Base-by-base conservation (phyloP, 2,888 invertebrate genomes). In the Sicus ferrugineus region DNA sequence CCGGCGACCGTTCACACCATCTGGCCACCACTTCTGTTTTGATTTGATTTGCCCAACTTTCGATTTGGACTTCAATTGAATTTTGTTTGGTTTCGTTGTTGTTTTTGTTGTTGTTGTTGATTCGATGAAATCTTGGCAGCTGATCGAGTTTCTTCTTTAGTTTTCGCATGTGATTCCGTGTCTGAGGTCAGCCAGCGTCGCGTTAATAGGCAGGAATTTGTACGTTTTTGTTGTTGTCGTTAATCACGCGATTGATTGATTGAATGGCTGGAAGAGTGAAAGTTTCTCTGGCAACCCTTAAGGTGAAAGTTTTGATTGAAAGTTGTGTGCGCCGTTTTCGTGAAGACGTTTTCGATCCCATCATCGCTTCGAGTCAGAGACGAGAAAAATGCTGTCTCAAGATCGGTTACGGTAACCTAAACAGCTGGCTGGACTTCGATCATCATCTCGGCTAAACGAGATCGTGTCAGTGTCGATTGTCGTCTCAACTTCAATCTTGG, bases 1-100 rank as follows among this genome's bases (percentile, higher is more conserved):
- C 23, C 42, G 42, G 11, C 42, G 42, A 48, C 67, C 31, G 21
- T 67, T 67, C 46, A 28, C 34, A 59, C 23, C 16, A 16, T 34
- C 54, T 54, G 54, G 54, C 54, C 3, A 9, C n/a, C 14, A 11
- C 14, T 52, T 26, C 9, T 14, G 54, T 54, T 66, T 65, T 16
- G 16, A 9, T 54, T 66, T 56, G 26, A 54, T 9, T 66, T 54
- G 30, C 26, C 23, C 5, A 23, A 54, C 6, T 48, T 52, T 34
- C 23, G 21, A 31, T 54, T 65, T 42, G 38, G 4, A 34, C 14
- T 54, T 54, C 5, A 38, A 62, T 46, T 21, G 30, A 9, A 34
- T 1, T 56, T 26, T 56, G 21, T 58, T n/a, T 28, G n/a, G 58
- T 5, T n/a, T 30, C 9, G 28, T 26, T 19, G 28, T 28, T n/a